Conservation (phyloP, 2,113 vertebrate species). For the Pteropus alecto region DNA sequence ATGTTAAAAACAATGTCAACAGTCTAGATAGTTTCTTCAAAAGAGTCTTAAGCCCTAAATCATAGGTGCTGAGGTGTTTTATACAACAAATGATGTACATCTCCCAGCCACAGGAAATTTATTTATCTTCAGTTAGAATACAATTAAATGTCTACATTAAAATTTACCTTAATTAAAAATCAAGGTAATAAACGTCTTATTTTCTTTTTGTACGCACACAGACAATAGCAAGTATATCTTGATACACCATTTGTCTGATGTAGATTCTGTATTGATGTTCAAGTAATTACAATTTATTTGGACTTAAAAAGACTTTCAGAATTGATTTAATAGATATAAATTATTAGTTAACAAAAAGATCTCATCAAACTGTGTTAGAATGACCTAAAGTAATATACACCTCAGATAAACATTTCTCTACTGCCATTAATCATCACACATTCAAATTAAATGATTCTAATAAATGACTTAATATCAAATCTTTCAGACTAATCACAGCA, state of each 20-base stretch:
- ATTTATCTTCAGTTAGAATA: not conserved
- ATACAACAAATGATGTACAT: not conserved
- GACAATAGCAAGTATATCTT: not conserved
- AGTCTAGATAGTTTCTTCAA: not conserved
- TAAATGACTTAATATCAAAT: not conserved
- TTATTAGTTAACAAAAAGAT: conserved; percentile 28
- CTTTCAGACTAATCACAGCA: not conserved
- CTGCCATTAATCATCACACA: not conserved
- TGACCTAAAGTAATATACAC: not conserved
- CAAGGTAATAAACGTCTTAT: not conserved
- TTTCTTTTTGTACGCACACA: not conserved
- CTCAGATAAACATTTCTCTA: conserved; percentile 4
- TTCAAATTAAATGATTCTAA: conserved; percentile 5
- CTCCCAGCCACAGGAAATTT: not conserved
- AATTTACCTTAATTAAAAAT: conserved; percentile 4
- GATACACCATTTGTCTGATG: not conserved
- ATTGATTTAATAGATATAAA: conserved; percentile 1
- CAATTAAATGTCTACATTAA: not conserved
- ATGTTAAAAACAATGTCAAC: not conserved
- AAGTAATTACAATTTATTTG: not conserved
- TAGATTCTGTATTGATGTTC: not conserved
- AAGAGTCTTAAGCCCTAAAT: not conserved
- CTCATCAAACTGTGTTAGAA: not conserved
- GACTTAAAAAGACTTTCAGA: not conserved
- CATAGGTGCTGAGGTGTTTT: not conserved